Evolutionary conservation across 2,113 vertebrate genomes (phyloP).

Genomic region (Tachysurus vachellii): DNA sequence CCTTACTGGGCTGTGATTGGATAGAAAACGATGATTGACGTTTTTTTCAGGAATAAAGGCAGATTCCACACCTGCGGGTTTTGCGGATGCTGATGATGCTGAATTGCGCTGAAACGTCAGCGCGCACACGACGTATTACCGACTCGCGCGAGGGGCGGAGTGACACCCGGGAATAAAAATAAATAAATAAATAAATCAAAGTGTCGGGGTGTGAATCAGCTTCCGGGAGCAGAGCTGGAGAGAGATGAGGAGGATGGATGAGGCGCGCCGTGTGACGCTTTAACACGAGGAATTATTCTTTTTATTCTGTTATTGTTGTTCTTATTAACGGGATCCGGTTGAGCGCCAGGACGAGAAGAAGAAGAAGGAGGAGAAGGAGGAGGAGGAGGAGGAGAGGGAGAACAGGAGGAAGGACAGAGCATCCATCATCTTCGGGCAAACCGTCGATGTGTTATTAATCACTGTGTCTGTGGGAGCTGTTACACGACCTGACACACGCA

Average conservation of each 20-base stretch:
- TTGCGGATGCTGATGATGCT: constrained; percentile 3
- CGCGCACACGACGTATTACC: background rate
- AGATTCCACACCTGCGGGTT: background rate
- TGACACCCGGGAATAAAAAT: background rate
- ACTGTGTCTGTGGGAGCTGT: background rate
- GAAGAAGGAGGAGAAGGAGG: constrained; percentile 3
- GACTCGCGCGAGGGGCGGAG: background rate
- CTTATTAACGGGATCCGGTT: background rate
- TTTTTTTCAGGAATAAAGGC: background rate
- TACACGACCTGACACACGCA: background rate
- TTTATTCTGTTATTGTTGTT: background rate
- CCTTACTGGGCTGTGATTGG: background rate
- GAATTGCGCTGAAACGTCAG: background rate
- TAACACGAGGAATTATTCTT: background rate
- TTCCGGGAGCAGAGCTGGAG: background rate
- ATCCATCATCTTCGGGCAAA: constrained; percentile 8
- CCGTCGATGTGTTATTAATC: constrained; percentile 10
- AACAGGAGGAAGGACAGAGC: background rate
- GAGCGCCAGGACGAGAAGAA: background rate
- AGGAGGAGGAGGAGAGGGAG: constrained; percentile 18
- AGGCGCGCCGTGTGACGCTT: background rate
- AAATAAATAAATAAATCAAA: background rate
- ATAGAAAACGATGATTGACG: background rate
- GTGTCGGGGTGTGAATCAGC: constrained; percentile 7
- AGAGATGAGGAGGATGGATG: background rate